phyloP scores from a whole-genome alignment of 2,113 vertebrate genomes.

The Smithornis capensis region DNA sequence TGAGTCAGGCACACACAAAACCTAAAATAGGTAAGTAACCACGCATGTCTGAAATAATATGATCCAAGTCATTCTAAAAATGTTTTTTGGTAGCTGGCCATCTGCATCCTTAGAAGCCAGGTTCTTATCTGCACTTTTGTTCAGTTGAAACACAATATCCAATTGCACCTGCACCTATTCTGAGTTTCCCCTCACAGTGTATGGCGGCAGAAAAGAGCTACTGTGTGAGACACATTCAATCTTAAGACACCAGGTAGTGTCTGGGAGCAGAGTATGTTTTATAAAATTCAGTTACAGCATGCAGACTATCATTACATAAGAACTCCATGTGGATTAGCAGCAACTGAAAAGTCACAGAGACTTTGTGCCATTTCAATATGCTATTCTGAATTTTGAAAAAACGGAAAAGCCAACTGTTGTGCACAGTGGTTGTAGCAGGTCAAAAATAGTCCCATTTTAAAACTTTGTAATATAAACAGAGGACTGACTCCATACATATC shows the following conservation, averaged over 20 bases:
- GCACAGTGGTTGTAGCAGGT: background rate
- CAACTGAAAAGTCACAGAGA: background rate
- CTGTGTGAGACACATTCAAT: background rate
- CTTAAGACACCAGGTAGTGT: background rate
- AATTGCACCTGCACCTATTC: background rate
- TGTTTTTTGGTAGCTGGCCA: background rate
- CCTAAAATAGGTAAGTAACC: background rate
- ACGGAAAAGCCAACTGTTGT: background rate
- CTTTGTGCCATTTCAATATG: background rate
- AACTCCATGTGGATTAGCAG: background rate
- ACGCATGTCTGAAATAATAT: background rate
- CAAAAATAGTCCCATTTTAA: background rate
- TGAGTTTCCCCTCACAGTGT: background rate
- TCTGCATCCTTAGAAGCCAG: background rate
- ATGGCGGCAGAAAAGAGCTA: background rate
- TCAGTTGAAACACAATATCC: background rate
- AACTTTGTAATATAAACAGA: background rate
- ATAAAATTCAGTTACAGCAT: background rate
- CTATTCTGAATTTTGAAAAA: background rate
- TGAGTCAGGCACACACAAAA: background rate
- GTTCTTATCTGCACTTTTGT: background rate
- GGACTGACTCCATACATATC: background rate
- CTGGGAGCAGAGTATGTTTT: background rate
- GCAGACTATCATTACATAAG: background rate
- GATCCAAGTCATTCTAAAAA: background rate